A percentile compares a stretch with the other conserved stretches of the same genome.
These are phyloP conservation scores for Entomobrya proxima DNA, from an alignment of 2,888 invertebrate genomes.

Conservation along the genomic window DNA sequence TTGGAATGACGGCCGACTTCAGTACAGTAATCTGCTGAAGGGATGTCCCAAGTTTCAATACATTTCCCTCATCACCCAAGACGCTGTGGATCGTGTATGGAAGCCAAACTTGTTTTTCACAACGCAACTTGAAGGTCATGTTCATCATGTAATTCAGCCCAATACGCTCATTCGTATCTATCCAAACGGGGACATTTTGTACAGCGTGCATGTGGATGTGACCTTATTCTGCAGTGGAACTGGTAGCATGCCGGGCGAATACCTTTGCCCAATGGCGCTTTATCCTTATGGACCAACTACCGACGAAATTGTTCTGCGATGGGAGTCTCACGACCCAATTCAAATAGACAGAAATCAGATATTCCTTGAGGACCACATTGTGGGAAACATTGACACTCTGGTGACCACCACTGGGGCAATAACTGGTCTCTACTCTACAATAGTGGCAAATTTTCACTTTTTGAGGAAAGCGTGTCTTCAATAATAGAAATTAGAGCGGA, in stretches of 20 bases:
- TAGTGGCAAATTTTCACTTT: constrained; percentile 16
- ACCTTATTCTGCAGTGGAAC: constrained; percentile 38
- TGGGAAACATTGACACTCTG: neutral
- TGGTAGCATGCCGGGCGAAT: constrained; percentile 34
- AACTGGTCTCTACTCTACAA: neutral
- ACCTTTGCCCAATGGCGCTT: neutral
- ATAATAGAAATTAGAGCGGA: too few relatives aligned
- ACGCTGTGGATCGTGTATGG: constrained; percentile 17
- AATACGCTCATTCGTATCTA: constrained; percentile 23
- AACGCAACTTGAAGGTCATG: neutral
- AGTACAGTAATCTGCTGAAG: neutral
- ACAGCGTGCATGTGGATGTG: constrained; percentile 23
- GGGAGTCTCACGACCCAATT: neutral
- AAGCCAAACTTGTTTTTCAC: constrained; percentile 36
- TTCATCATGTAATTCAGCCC: neutral
- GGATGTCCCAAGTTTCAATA: constrained; percentile 16
- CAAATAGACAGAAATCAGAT: neutral
- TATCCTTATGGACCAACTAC: constrained; percentile 23
- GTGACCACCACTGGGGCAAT: neutral
- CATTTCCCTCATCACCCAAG: constrained; percentile 20
- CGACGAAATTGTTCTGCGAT: neutral
- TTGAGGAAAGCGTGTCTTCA: constrained; percentile 7
- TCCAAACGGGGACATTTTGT: constrained; percentile 47
- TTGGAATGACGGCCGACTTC: constrained; percentile 47
- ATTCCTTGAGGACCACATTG: neutral